Evolutionary conservation across 2,113 vertebrate species (phyloP).

Genomic region (Grammomys dolichurus): DNA sequence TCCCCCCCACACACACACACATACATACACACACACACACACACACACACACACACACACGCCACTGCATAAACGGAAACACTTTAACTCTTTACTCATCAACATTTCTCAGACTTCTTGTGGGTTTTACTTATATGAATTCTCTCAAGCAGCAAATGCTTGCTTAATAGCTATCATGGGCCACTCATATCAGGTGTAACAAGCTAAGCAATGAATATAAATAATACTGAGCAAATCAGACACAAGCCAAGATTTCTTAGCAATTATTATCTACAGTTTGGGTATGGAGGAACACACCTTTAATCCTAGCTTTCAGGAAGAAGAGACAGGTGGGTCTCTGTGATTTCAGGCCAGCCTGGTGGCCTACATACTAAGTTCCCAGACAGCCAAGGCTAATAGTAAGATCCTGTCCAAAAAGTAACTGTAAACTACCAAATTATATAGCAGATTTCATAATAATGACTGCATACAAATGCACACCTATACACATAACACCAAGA

Average conservation of each 20-base stretch:
- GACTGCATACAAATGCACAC: neutral
- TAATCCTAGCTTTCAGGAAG: neutral
- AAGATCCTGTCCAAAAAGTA: neutral
- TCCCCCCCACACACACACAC: neutral
- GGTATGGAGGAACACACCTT: neutral
- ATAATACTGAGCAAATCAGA: constrained; percentile 1
- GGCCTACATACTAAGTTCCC: neutral
- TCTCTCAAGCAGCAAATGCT: constrained; percentile 50
- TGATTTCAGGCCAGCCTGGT: neutral
- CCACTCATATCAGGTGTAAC: neutral
- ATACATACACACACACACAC: neutral
- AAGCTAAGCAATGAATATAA: neutral
- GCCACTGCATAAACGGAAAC: neutral
- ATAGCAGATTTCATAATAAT: constrained; percentile 26
- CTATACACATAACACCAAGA: neutral
- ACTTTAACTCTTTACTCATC: constrained; percentile 24
- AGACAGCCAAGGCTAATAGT: neutral
- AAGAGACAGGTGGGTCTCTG: neutral
- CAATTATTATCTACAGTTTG: neutral
- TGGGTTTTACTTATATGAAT: neutral
- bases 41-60: neutral
- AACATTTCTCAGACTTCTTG: constrained; percentile 42
- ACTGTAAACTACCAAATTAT: neutral
- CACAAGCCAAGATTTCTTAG: neutral
- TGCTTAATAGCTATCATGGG: neutral